These are phyloP conservation scores for Mastomys natalensis DNA, from an alignment of 2,113 vertebrate genomes.

Conservation along the genomic window DNA sequence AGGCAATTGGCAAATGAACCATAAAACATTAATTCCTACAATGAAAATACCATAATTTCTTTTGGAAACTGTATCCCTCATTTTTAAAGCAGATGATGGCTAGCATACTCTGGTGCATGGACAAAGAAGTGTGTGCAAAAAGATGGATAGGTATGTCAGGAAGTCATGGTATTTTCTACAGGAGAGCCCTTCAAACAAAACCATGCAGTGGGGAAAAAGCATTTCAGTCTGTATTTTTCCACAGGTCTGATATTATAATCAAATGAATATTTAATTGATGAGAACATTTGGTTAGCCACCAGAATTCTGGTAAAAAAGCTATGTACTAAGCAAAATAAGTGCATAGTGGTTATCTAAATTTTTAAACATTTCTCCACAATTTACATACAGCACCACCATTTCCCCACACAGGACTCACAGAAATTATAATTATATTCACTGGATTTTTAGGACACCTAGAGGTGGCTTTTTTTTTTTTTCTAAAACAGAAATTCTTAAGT, in stretches of 20 bases:
- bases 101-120: constrained; percentile 32
- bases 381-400: constrained; percentile 26
- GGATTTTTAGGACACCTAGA: not conserved
- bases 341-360: not conserved
- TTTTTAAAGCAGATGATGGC: constrained; percentile 46
- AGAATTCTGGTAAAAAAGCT: constrained; percentile 47
- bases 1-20: constrained; percentile 32
- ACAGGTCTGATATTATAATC: constrained; percentile 37
- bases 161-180: constrained; percentile 46
- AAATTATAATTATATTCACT: not conserved
- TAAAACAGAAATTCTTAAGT: constrained; percentile 44
- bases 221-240: constrained; percentile 36
- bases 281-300: constrained; percentile 44
- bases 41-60: constrained; percentile 39
- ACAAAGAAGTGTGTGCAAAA: constrained; percentile 48
- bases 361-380: constrained; percentile 26
- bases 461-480: not conserved
- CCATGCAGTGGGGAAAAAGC: constrained; percentile 1
- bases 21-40: constrained; percentile 54
- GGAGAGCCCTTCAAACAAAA: constrained; percentile 54
- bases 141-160: constrained; percentile 43
- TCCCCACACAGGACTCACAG: constrained; percentile 26
- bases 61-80: constrained; percentile 44
- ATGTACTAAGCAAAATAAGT: constrained; percentile 58
- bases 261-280: constrained; percentile 58